phyloP scores from a whole-genome alignment of 2,113 vertebrate species.

The Ciconia maguari region DNA sequence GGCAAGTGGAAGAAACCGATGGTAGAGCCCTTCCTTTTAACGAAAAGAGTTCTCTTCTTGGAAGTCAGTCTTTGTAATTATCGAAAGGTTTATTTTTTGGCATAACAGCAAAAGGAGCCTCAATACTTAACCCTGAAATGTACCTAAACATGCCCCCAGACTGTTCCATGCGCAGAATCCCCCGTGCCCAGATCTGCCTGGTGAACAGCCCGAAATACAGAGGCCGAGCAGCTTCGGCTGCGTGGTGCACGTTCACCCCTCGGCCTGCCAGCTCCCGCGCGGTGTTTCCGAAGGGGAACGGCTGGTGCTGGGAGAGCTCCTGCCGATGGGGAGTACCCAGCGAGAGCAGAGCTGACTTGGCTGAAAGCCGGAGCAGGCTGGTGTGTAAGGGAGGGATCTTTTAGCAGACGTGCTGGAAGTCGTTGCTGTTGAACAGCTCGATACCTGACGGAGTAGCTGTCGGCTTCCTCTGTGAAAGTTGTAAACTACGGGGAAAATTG shows the following conservation, averaged over 20 bases:
- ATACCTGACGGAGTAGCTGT: rapidly evolving
- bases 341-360: neutral
- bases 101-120: neutral
- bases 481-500: rapidly evolving
- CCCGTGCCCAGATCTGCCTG: neutral
- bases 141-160: too few species aligned
- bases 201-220: neutral
- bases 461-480: neutral
- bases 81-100: neutral
- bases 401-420: rapidly evolving
- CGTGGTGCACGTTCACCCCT: rapidly evolving
- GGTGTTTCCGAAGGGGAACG: rapidly evolving
- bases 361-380: neutral
- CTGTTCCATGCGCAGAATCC: rapidly evolving
- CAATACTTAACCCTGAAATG: neutral
- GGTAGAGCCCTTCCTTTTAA: neutral
- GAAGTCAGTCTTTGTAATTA: neutral
- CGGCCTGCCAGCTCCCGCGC: neutral
- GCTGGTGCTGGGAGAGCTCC: neutral
- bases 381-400: neutral
- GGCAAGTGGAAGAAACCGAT: neutral
- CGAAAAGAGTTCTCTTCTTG: neutral
- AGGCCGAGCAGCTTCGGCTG: neutral
- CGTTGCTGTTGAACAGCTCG: neutral
- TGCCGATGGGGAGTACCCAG: neutral